phyloP scores from a whole-genome alignment of 2,888 invertebrate species.

The Archips xylosteana region DNA sequence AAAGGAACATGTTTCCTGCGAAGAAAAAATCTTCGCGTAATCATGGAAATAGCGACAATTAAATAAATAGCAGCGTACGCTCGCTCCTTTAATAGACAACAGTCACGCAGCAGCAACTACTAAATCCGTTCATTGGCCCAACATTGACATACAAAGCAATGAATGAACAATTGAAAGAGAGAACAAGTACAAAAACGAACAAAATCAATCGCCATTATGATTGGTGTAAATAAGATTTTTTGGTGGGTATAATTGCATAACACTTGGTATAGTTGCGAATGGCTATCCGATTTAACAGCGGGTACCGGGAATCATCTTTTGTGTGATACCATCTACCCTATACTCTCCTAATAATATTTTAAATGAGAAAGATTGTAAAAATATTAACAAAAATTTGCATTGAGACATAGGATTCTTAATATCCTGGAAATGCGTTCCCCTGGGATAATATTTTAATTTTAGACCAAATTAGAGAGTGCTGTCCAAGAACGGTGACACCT shows the following conservation, averaged over 20 bases:
- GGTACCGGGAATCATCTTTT: too few relatives aligned
- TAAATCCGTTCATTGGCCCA: conserved; percentile 19
- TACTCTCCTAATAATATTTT: too few relatives aligned
- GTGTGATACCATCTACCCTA: too few relatives aligned
- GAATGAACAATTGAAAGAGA: conserved; percentile 34
- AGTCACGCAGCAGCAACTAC: conserved; percentile 20
- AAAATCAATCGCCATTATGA: background rate
- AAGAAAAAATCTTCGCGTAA: conserved; percentile 22
- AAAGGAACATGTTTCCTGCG: background rate
- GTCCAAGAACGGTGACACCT: too few relatives aligned
- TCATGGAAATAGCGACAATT: conserved; percentile 21
- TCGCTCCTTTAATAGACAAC: conserved; percentile 20
- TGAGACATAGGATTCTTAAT: too few relatives aligned
- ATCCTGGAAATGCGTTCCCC: too few relatives aligned
- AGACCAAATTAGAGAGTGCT: too few relatives aligned
- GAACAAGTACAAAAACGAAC: background rate
- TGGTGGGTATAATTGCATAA: background rate
- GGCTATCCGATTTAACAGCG: too few relatives aligned
- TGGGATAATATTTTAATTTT: too few relatives aligned
- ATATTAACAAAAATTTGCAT: too few relatives aligned
- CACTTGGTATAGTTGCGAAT: background rate
- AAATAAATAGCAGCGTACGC: conserved; percentile 25
- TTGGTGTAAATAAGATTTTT: background rate
- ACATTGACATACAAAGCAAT: conserved; percentile 37
- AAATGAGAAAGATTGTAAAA: too few relatives aligned